Conservation (phyloP, 1,140 invertebrate species). For the Calycopis cecrops region DNA sequence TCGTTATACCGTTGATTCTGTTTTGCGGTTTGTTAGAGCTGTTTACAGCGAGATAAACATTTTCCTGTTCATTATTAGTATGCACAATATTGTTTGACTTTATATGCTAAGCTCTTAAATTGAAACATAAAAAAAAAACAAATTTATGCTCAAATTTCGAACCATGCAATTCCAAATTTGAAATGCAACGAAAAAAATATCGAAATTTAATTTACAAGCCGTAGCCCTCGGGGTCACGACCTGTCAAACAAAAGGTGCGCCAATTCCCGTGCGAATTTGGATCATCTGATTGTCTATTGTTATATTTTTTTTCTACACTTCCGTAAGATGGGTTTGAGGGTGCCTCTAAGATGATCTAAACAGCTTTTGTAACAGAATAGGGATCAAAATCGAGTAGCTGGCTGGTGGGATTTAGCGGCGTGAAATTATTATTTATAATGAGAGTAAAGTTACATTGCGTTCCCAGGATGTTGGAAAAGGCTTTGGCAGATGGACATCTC, state of each 20-base stretch:
- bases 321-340: slow-evolving; percentile 23
- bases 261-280: slow-evolving; percentile 56
- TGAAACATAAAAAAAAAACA: too few species aligned
- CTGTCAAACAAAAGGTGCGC: slow-evolving; percentile 36
- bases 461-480: slow-evolving; percentile 18
- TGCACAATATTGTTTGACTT: too few species aligned
- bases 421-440: slow-evolving; percentile 11
- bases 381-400: slow-evolving; percentile 6
- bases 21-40: not conserved
- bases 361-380: slow-evolving; percentile 12
- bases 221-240: slow-evolving; percentile 40
- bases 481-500: slow-evolving; percentile 17
- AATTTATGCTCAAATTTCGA: not conserved
- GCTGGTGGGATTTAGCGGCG: not conserved
- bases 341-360: slow-evolving; percentile 13
- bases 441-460: slow-evolving; percentile 5
- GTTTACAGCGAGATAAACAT: not conserved
- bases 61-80: too few species aligned
- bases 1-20: not conserved
- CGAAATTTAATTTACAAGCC: slow-evolving; percentile 22
- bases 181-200: slow-evolving; percentile 12
- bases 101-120: too few species aligned
- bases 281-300: slow-evolving; percentile 59
- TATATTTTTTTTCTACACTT: slow-evolving; percentile 35
- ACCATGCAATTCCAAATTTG: slow-evolving; percentile 15